These are phyloP conservation scores for Bombylius major DNA, from an alignment of 2,888 invertebrate species.

Conservation along the genomic window DNA sequence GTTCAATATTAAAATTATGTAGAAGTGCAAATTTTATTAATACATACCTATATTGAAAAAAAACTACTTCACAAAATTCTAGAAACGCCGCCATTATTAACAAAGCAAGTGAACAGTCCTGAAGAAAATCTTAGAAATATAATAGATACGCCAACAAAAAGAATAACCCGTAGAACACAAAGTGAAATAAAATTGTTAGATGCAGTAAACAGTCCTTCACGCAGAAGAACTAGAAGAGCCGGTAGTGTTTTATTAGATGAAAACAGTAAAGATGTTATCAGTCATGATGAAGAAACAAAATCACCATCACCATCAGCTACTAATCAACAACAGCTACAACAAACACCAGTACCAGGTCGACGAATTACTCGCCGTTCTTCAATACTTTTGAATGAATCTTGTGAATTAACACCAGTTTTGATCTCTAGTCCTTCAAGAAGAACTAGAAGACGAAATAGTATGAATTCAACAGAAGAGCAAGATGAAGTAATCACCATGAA, in stretches of 20 bases:
- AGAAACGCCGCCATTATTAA: not conserved
- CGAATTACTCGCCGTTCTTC: not conserved
- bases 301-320: no score
- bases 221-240: conserved; percentile 1
- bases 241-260: not conserved
- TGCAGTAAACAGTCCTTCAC: not conserved
- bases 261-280: not conserved
- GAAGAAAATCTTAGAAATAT: not conserved
- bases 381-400: not conserved
- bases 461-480: not conserved
- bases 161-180: not conserved
- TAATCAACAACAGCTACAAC: not conserved
- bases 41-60: not conserved
- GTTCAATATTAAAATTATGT: not conserved
- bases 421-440: not conserved
- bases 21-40: not conserved
- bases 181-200: not conserved
- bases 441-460: not conserved
- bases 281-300: not conserved
- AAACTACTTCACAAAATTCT: not conserved
- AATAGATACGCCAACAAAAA: not conserved
- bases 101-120: no score
- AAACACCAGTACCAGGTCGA: not conserved
- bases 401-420: not conserved
- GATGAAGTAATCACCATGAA: no score